phyloP scores from a whole-genome alignment of 2,888 invertebrate species.

The Tachystola acroxantha region DNA sequence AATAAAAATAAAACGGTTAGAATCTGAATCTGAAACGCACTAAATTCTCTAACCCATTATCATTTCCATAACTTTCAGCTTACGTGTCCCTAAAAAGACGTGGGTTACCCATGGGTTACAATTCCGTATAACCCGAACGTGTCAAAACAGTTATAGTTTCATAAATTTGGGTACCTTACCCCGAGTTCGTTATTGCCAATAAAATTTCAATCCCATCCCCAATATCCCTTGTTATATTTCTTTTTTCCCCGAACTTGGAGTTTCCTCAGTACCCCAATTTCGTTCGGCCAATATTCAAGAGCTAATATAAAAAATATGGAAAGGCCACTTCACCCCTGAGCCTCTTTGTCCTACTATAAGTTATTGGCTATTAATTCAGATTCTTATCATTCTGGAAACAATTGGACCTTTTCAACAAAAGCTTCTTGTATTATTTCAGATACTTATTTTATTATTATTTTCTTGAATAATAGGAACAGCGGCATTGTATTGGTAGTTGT shows the following conservation, averaged over 20 bases:
- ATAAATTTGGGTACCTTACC: conserved; percentile 8
- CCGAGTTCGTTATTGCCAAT: conserved; percentile 13
- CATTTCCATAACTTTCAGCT: too few relatives aligned
- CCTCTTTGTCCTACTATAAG: conserved; percentile 32
- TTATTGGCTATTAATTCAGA: conserved; percentile 29
- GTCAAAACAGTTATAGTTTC: conserved; percentile 3
- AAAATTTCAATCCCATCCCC: conserved; percentile 34
- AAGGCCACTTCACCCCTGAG: conserved; percentile 21
- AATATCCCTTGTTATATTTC: conserved; percentile 33
- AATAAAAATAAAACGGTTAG: too few relatives aligned
- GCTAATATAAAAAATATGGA: conserved; percentile 51
- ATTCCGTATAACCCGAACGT: background rate
- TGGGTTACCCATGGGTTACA: background rate
- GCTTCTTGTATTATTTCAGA: too few relatives aligned
- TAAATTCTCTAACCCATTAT: too few relatives aligned
- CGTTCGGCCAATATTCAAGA: conserved; percentile 41
- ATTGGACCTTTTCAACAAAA: conserved; percentile 8
- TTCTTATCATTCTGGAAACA: conserved; percentile 12
- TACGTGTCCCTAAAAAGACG: too few relatives aligned
- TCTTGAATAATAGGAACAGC: background rate
- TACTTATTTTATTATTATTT: background rate
- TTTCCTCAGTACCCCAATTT: conserved; percentile 36
- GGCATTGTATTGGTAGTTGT: too few relatives aligned
- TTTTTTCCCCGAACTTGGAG: conserved; percentile 27
- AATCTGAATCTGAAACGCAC: too few relatives aligned